Base-by-base conservation (phyloP, 30 jellyfish, hydroid and myxozoan species). In the Haliclystus octoradiatus region DNA sequence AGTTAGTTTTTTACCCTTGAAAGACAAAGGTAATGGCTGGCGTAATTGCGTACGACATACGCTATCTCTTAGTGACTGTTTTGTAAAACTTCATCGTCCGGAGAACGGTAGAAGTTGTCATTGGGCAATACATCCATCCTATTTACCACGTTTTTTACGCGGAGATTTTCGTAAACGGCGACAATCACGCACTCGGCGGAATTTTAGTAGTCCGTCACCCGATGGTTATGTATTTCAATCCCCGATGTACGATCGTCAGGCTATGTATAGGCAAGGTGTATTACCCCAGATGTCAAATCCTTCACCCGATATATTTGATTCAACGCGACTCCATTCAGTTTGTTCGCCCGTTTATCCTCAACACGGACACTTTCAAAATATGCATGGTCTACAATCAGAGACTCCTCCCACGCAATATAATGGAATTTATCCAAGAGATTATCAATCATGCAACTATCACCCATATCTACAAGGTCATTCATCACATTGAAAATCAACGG, bases 41-140 rank as follows among this genome's bases (percentile, higher is more conserved):
- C 32, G 95, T 31, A 83, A 83, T 71, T 83, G 95, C 63, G 95
- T 83, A 19, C 70, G 95, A 29, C 95, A 83, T 62, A 83, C 95
- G 25, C 71, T 83, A 23, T 83, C 95, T 23, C 70, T 83, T 3
- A 83, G 76, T 68, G 95, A 83, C 79, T 83, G 95, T 62, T 83
- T 83, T 72, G 68, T 83, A 68, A 83, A 83, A 69, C 91, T 83
- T 31, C 95, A 83, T 46, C 71, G 95, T 28, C 95, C 95, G 0
- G 95, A 83, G 68, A 83, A 83, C 47, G 95, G 95, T 2, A 65
- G 95, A n/a, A 83, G 95, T 33, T 83, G 95, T 53, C 74, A 83
- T 68, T 83, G 95, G 95, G 95, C 95, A n/a, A 70, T 83, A n/a
- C 95, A 83, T 66, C 95, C 95, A 7, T 62, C 95, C 33, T 83